A percentile compares a stretch with the other conserved stretches of the same genome.
These are phyloP conservation scores for Antheraea mylitta DNA, from an alignment of 1,140 invertebrate genomes.

Conservation along the genomic window DNA sequence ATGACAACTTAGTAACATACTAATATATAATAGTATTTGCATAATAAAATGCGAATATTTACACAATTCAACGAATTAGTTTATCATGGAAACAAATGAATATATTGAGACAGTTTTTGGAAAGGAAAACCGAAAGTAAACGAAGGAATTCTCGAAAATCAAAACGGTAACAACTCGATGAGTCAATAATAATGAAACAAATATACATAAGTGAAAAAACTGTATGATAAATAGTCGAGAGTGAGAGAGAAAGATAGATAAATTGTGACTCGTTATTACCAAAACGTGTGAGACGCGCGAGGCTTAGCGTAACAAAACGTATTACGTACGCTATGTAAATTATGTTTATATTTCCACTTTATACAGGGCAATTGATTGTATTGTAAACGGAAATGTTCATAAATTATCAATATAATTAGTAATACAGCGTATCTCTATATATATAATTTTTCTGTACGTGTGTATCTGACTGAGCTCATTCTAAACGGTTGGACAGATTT, in stretches of 20 bases:
- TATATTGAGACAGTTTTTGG: too few species aligned
- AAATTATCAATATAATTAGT: not conserved
- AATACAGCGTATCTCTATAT: too few species aligned
- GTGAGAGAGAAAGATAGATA: constrained; percentile 48
- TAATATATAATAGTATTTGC: not conserved
- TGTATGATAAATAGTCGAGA: constrained; percentile 48
- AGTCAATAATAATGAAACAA: constrained; percentile 1
- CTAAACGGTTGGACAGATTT: too few species aligned
- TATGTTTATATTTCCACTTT: constrained; percentile 72
- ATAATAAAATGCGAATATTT: not conserved
- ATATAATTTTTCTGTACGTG: too few species aligned
- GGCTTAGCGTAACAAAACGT: constrained; percentile 61
- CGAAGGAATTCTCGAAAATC: not conserved
- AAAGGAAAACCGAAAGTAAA: too few species aligned
- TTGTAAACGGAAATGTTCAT: not conserved
- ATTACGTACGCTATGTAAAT: constrained; percentile 64
- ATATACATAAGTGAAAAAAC: constrained; percentile 24
- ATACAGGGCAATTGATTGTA: constrained; percentile 21
- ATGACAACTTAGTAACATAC: not conserved
- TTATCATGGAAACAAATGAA: too few species aligned
- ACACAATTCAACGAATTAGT: too few species aligned
- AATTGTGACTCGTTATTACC: constrained; percentile 74
- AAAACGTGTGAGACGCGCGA: constrained; percentile 69
- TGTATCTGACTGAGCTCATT: too few species aligned
- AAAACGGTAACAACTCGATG: not conserved